Evolutionary conservation across 2,888 invertebrate genomes (phyloP).

Genomic region (Pandemis cinnamomeana): DNA sequence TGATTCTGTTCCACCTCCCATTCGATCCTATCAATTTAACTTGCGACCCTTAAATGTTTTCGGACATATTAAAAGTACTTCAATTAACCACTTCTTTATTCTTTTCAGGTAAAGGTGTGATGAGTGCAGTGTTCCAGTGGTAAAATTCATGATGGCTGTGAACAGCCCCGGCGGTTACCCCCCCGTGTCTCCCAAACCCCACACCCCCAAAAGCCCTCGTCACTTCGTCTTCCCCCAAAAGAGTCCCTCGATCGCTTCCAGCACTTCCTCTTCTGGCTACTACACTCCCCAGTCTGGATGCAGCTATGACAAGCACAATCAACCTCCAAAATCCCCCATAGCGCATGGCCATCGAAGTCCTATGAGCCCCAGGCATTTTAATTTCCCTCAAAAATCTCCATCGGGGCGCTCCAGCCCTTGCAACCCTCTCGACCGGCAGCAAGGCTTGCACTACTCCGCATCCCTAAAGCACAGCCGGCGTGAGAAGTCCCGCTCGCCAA

Average conservation of each 20-base stretch:
- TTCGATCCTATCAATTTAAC: not conserved
- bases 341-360: conserved; percentile 85
- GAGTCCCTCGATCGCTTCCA: conserved; percentile 80
- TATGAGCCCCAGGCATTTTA: conserved; percentile 85
- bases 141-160: conserved; percentile 78
- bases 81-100: conserved; percentile 42
- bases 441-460: conserved; percentile 70
- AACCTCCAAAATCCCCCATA: conserved; percentile 78
- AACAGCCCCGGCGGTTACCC: conserved; percentile 85
- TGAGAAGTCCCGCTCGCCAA: conserved; percentile 77
- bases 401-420: conserved; percentile 78
- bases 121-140: conserved; percentile 54
- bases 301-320: conserved; percentile 76
- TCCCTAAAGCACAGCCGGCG: conserved; percentile 75
- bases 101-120: conserved; percentile 70
- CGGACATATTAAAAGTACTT: not conserved
- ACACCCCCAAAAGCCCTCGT: conserved; percentile 83
- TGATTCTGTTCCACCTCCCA: not conserved
- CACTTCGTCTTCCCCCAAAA: conserved; percentile 83
- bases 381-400: conserved; percentile 80
- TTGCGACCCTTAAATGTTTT: not conserved
- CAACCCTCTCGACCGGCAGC: conserved; percentile 62
- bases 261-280: conserved; percentile 83
- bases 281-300: conserved; percentile 83
- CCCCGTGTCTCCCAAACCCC: conserved; percentile 83